Percentiles rank a stretch among this genome's conserved stretches.
These are phyloP conservation scores for Onychorhynchus coronatus DNA, from an alignment of 2,113 vertebrate genomes.

Conservation along the genomic window DNA sequence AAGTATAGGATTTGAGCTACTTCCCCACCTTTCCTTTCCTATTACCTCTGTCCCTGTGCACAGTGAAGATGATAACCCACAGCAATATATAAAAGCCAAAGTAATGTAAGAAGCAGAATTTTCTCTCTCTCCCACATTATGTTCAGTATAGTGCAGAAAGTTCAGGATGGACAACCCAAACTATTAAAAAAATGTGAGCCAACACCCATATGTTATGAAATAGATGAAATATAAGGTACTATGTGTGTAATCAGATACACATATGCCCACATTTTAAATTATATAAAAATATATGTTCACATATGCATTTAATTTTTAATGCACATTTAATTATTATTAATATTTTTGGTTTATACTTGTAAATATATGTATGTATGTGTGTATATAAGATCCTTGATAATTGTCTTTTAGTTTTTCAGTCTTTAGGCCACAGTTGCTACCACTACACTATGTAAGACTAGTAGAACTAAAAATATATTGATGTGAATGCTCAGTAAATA, in stretches of 20 bases:
- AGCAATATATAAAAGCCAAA: neutral
- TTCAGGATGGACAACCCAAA: neutral
- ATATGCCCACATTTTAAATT: neutral
- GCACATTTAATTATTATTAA: neutral
- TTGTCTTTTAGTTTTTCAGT: neutral
- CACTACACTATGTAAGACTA: neutral
- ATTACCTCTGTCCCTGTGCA: neutral
- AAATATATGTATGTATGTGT: neutral
- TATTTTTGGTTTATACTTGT: neutral
- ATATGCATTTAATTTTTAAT: neutral
- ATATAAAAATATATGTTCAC: neutral
- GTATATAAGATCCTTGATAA: neutral
- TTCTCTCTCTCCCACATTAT: neutral
- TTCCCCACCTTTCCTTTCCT: neutral
- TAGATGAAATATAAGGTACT: neutral
- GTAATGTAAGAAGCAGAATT: neutral
- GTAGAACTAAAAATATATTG: neutral
- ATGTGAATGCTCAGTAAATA: neutral
- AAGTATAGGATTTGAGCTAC: neutral
- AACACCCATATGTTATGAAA: neutral
- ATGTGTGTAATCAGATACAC: neutral
- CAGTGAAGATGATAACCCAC: neutral
- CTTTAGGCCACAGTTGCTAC: neutral
- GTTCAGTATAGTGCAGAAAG: neutral
- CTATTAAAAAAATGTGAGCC: neutral